phyloP scores from a whole-genome alignment of 2,888 invertebrate species.

The Cerceris ruficornis region DNA sequence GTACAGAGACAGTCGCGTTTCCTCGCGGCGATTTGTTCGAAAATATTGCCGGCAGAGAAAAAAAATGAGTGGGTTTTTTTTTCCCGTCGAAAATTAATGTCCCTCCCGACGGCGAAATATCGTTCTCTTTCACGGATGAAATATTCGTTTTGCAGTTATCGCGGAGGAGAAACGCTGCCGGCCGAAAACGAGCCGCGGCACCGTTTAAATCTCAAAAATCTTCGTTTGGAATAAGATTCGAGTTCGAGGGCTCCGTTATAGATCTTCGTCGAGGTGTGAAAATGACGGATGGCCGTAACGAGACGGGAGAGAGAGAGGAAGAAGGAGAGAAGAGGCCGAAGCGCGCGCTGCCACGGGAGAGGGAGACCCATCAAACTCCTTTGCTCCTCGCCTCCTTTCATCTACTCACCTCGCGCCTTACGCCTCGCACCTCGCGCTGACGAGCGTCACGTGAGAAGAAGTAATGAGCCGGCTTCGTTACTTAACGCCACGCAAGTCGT shows the following conservation, averaged over 20 bases:
- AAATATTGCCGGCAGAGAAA: too few relatives aligned
- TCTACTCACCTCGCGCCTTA: constrained; percentile 42
- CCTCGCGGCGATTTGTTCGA: too few relatives aligned
- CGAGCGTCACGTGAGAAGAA: constrained; percentile 62
- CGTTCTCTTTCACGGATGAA: too few relatives aligned
- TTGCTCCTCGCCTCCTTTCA: constrained; percentile 56
- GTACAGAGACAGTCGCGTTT: too few relatives aligned
- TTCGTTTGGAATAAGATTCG: not conserved
- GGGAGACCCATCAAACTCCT: constrained; percentile 28
- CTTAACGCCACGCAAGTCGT: constrained; percentile 57
- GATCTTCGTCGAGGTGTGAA: constrained; percentile 71
- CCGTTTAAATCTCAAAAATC: not conserved
- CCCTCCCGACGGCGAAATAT: too few relatives aligned
- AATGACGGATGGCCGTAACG: constrained; percentile 71
- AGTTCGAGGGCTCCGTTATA: constrained; percentile 34
- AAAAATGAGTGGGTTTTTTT: too few relatives aligned
- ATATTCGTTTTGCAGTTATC: too few relatives aligned
- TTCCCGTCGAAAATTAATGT: too few relatives aligned
- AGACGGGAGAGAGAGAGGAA: constrained; percentile 46
- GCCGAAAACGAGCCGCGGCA: not conserved
- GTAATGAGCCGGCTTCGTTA: constrained; percentile 67
- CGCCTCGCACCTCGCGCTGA: constrained; percentile 36
- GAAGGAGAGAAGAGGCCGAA: constrained; percentile 1
- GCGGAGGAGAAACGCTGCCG: not conserved
- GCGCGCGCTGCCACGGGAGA: too few relatives aligned